Evolutionary conservation across 2,888 invertebrate genomes (phyloP).

Genomic region (Leptopterna dolabrata): DNA sequence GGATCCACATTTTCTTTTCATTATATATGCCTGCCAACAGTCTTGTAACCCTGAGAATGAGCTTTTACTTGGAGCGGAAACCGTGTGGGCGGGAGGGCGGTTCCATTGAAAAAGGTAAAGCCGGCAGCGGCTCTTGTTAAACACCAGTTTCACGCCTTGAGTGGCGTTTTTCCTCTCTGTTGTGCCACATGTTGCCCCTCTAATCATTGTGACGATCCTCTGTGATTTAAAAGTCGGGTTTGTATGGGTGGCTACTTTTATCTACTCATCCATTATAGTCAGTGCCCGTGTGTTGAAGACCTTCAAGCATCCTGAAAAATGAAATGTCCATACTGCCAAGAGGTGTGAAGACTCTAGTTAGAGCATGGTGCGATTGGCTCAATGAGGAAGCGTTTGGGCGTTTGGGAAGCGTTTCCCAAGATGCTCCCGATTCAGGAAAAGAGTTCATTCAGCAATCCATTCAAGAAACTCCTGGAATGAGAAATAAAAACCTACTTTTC

Average conservation of each 20-base stretch:
- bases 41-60: background rate
- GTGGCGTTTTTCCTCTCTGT: slow-evolving; percentile 32
- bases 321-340: too few relatives aligned
- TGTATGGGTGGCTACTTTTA: too few relatives aligned
- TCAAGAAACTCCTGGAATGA: background rate
- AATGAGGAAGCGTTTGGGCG: background rate
- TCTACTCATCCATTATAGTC: too few relatives aligned
- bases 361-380: too few relatives aligned
- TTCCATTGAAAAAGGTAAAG: background rate
- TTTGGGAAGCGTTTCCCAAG: background rate
- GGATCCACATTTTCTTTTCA: too few relatives aligned
- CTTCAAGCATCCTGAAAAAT: too few relatives aligned
- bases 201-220: background rate
- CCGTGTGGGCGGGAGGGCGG: background rate
- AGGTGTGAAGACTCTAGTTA: too few relatives aligned
- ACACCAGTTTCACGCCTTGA: slow-evolving; percentile 45
- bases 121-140: background rate
- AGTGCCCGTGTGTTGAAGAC: too few relatives aligned
- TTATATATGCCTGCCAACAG: too few relatives aligned
- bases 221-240: background rate
- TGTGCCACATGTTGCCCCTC: background rate
- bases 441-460: background rate
- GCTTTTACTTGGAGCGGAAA: background rate
- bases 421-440: background rate
- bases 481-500: background rate